Conservation (phyloP, 2,113 vertebrate species). For the Psilopsiagon aymara region DNA sequence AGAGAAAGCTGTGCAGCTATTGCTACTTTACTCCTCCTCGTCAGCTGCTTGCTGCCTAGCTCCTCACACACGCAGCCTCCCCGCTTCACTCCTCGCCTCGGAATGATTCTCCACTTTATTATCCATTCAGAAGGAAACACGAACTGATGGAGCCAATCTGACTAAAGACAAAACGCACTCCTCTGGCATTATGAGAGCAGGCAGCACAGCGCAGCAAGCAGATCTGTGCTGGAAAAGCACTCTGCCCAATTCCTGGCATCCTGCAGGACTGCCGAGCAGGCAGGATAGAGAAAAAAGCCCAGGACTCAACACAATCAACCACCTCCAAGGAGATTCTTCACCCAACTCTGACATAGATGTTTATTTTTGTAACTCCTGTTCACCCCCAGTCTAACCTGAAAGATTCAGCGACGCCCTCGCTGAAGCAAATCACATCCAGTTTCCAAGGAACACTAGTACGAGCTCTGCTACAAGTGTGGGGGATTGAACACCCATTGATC, state of each 20-base stretch:
- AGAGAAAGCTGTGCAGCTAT: slow-evolving; percentile 76
- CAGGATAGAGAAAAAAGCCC: background rate
- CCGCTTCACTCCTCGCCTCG: slow-evolving; percentile 29
- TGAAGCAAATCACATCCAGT: background rate
- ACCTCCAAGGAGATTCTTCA: background rate
- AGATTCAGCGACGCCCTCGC: background rate
- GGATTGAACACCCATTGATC: slow-evolving; percentile 17
- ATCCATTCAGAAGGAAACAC: slow-evolving; percentile 62
- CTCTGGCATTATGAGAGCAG: background rate
- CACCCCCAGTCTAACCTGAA: background rate
- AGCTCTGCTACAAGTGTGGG: background rate
- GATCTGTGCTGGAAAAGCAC: background rate
- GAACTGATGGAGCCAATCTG: slow-evolving; percentile 48
- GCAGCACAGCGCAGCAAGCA: background rate
- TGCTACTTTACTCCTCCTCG: slow-evolving; percentile 78
- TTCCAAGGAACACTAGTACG: slow-evolving; percentile 1
- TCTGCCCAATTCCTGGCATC: slow-evolving; percentile 11
- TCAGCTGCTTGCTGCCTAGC: slow-evolving; percentile 79
- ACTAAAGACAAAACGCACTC: slow-evolving; percentile 43
- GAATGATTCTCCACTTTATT: slow-evolving; percentile 56
- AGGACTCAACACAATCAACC: background rate
- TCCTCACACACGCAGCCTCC: slow-evolving; percentile 58
- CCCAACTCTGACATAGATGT: background rate
- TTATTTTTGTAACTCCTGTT: background rate
- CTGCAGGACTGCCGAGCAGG: background rate